These are phyloP conservation scores for Eubasilissa splendida DNA, from an alignment of 2,888 invertebrate genomes.

Conservation along the genomic window DNA sequence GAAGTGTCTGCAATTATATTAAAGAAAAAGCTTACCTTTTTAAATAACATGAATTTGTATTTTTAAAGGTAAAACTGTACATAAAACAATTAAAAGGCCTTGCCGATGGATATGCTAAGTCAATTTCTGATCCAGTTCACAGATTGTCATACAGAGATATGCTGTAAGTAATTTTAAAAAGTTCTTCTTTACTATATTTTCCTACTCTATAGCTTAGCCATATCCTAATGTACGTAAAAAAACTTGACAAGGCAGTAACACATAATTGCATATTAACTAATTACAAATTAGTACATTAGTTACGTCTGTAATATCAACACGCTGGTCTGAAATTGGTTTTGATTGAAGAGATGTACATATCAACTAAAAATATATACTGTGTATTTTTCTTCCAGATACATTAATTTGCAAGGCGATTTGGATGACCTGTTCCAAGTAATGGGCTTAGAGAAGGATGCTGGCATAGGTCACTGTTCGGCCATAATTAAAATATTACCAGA, in stretches of 20 bases:
- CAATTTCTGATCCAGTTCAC: constrained; percentile 64
- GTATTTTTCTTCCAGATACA: constrained; percentile 65
- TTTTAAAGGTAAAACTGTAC: constrained; percentile 72
- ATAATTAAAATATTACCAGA: constrained; percentile 77
- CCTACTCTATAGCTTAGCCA: no score
- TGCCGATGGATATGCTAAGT: constrained; percentile 72
- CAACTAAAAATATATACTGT: neutral
- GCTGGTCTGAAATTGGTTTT: no score
- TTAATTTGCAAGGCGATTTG: constrained; percentile 77
- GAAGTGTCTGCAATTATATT: neutral
- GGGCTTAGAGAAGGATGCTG: constrained; percentile 64
- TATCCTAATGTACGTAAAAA: neutral
- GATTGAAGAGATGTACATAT: no score
- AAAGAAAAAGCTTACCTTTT: no score
- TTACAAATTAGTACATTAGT: no score
- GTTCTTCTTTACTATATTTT: no score
- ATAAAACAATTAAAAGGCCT: constrained; percentile 76
- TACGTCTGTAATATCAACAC: no score
- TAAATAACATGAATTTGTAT: neutral
- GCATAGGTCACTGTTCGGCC: constrained; percentile 77
- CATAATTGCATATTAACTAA: no score
- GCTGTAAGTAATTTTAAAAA: constrained; percentile 62
- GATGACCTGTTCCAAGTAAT: constrained; percentile 74
- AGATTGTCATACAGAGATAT: constrained; percentile 66
- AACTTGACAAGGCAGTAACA: no score